Evolutionary conservation across 1,140 invertebrate species (phyloP).

Genomic region (Ctenoplectra terminalis): DNA sequence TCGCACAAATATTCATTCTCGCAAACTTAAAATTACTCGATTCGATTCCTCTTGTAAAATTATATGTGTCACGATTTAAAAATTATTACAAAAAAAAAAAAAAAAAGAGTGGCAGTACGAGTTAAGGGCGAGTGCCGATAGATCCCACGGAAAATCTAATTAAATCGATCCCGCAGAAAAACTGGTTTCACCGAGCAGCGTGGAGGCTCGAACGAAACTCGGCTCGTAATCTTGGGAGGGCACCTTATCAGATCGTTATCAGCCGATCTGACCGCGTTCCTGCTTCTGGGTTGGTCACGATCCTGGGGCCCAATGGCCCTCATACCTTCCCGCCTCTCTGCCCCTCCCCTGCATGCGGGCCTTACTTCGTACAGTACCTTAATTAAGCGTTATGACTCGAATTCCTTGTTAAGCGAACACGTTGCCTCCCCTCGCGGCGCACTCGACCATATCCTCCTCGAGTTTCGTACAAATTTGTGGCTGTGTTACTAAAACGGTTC

Average conservation of each 20-base stretch:
- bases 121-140: slow-evolving; percentile 2
- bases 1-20: background rate
- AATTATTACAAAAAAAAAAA: too few relatives aligned
- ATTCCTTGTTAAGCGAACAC: slow-evolving; percentile 81
- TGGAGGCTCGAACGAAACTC: slow-evolving; percentile 49
- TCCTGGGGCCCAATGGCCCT: slow-evolving; percentile 67
- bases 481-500: slow-evolving; percentile 3
- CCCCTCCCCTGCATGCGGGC: slow-evolving; percentile 41
- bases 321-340: slow-evolving; percentile 57
- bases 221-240: slow-evolving; percentile 79
- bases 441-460: slow-evolving; percentile 35
- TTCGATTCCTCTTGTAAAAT: too few relatives aligned
- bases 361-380: slow-evolving; percentile 78
- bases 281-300: slow-evolving; percentile 81
- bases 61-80: background rate
- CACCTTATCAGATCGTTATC: slow-evolving; percentile 82
- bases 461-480: slow-evolving; percentile 45
- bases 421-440: slow-evolving; percentile 61
- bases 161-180: slow-evolving; percentile 40
- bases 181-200: slow-evolving; percentile 26
- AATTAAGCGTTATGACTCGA: slow-evolving; percentile 83
- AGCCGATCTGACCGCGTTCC: slow-evolving; percentile 80
- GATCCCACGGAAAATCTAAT: slow-evolving; percentile 54
- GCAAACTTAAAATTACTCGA: background rate
- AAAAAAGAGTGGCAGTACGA: too few relatives aligned